Percentiles rank a stretch among this genome's conserved stretches.
These are phyloP conservation scores for Tanypteryx hageni DNA, from an alignment of 2,888 invertebrate genomes.

Conservation along the genomic window DNA sequence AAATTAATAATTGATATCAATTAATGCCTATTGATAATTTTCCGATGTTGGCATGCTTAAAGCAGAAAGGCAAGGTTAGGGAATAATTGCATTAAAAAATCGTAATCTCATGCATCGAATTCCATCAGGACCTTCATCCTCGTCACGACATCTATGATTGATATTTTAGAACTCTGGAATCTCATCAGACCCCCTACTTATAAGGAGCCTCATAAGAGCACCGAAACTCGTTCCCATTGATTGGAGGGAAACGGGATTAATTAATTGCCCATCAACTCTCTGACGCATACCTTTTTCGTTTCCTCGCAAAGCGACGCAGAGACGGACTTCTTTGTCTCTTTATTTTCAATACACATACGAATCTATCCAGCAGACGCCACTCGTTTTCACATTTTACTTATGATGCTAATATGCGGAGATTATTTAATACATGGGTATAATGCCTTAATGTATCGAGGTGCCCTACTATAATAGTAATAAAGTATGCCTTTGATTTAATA, in stretches of 20 bases:
- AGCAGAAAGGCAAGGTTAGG: not conserved
- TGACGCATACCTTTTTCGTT: not conserved
- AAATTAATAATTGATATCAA: slow-evolving; percentile 14
- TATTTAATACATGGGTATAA: no score
- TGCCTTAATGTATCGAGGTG: no score
- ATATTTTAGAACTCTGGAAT: not conserved
- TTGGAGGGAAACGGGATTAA: not conserved
- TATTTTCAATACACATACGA: not conserved
- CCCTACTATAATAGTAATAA: no score
- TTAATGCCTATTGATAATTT: not conserved
- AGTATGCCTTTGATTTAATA: no score
- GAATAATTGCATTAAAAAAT: not conserved
- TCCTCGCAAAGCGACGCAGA: not conserved
- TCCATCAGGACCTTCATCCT: not conserved
- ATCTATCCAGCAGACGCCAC: not conserved
- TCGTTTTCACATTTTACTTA: no score
- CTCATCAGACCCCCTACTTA: not conserved
- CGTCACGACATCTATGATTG: slow-evolving; percentile 19
- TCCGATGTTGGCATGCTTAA: not conserved
- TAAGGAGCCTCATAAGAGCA: slow-evolving; percentile 12
- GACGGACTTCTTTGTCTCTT: not conserved
- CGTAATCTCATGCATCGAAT: not conserved
- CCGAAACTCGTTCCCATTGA: slow-evolving; percentile 25
- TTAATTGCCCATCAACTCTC: slow-evolving; percentile 9
- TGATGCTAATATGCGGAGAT: no score